phyloP scores from a whole-genome alignment of 2,888 invertebrate genomes.

The Caenorhabditis sp. region DNA sequence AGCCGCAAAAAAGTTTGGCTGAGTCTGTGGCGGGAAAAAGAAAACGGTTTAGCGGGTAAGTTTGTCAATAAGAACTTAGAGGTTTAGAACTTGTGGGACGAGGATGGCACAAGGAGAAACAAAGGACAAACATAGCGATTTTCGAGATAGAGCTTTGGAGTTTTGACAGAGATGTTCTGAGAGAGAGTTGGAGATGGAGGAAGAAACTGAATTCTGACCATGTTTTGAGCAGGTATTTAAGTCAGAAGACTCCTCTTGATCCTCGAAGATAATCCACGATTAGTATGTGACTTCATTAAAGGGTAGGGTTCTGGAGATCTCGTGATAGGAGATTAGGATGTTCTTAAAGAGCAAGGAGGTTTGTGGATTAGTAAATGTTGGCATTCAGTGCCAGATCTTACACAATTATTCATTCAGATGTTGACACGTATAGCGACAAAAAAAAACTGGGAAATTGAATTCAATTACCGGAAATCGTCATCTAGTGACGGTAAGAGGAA shows the following conservation, averaged over 20 bases:
- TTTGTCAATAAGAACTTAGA: slow-evolving; percentile 46
- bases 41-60: slow-evolving; percentile 31
- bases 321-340: slow-evolving; percentile 1
- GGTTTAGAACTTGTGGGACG: slow-evolving; percentile 13
- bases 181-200: no score
- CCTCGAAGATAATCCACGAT: slow-evolving; percentile 5
- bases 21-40: slow-evolving; percentile 16
- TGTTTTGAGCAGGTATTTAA: not conserved
- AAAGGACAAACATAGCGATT: not conserved
- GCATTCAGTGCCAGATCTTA: not conserved
- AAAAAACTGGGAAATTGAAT: no score
- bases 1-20: slow-evolving; percentile 19
- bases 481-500: no score
- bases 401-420: no score
- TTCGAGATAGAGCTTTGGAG: not conserved
- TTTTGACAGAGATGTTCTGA: not conserved
- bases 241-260: not conserved
- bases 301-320: not conserved
- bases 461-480: no score
- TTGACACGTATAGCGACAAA: no score
- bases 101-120: not conserved
- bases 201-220: not conserved
- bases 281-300: slow-evolving; percentile 5
- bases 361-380: not conserved
- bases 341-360: not conserved